Conservation (phyloP, 2,113 vertebrate genomes). For the Corydoras sp. region DNA sequence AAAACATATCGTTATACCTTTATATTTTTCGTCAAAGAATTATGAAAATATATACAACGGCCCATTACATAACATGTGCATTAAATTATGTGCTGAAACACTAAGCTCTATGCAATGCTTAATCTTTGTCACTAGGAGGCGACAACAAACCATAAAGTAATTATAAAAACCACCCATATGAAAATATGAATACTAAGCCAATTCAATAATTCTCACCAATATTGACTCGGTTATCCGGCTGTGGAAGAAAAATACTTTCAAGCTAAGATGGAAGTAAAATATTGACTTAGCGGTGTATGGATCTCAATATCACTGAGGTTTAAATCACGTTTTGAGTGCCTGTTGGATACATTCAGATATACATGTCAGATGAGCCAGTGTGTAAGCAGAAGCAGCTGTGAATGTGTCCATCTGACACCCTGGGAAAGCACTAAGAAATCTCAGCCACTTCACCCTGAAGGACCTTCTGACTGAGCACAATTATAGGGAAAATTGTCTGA, state of each 20-base stretch:
- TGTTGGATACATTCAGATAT: conserved; percentile 21
- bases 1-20: too few relatives aligned
- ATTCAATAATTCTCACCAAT: too few relatives aligned
- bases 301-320: conserved; percentile 19
- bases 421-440: conserved; percentile 57
- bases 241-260: conserved; percentile 20
- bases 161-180: too few relatives aligned
- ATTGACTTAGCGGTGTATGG: conserved; percentile 29
- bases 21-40: too few relatives aligned
- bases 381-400: conserved; percentile 55
- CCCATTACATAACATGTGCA: too few relatives aligned
- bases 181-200: too few relatives aligned
- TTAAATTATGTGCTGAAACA: too few relatives aligned
- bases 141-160: too few relatives aligned
- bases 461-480: conserved; percentile 46
- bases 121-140: too few relatives aligned
- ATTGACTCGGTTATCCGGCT: too few relatives aligned
- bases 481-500: conserved; percentile 8
- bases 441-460: conserved; percentile 40
- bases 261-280: conserved; percentile 49
- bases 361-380: conserved; percentile 60
- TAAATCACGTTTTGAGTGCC: conserved; percentile 12
- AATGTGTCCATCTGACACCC: conserved; percentile 63
- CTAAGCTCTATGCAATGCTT: too few relatives aligned
- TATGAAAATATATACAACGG: too few relatives aligned